A percentile compares a stretch with the other conserved stretches of the same genome.
phyloP scores from a whole-genome alignment of 2,888 invertebrate genomes.

The Coelinius sp. region DNA sequence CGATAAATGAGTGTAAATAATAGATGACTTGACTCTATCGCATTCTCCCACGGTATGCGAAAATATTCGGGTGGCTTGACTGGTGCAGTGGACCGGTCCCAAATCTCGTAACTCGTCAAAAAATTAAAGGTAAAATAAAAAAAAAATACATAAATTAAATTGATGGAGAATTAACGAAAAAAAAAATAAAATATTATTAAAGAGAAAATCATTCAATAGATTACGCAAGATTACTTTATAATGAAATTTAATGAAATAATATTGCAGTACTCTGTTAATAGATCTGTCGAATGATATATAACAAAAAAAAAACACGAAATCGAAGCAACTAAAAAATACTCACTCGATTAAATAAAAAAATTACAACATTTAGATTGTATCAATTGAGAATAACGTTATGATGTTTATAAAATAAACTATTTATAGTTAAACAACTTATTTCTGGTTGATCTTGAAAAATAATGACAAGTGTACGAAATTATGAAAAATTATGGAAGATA shows the following conservation, averaged over 20 bases:
- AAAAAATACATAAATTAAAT: constrained; percentile 29
- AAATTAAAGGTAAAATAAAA: constrained; percentile 31
- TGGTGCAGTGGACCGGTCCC: constrained; percentile 23
- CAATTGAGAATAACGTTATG: constrained; percentile 34
- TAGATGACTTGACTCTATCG: no score
- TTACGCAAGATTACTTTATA: constrained; percentile 51
- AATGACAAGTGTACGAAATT: constrained; percentile 46
- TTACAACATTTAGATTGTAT: constrained; percentile 15
- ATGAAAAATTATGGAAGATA: no score
- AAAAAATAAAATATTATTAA: constrained; percentile 26
- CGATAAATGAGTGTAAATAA: no score
- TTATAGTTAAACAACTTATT: constrained; percentile 45
- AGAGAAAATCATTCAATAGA: constrained; percentile 36
- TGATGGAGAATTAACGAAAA: constrained; percentile 40
- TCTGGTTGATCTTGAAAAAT: constrained; percentile 41
- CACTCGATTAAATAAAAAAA: constrained; percentile 3
- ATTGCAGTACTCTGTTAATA: no score
- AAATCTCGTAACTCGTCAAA: constrained; percentile 23
- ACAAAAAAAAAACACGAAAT: neutral
- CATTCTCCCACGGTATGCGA: constrained; percentile 47
- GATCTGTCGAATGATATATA: neutral
- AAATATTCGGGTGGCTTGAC: constrained; percentile 19
- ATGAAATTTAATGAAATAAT: no score
- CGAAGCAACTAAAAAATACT: constrained; percentile 3
- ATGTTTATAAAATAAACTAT: constrained; percentile 43